Conservation (phyloP, 2,113 vertebrate genomes). For the Sterna hirundo region DNA sequence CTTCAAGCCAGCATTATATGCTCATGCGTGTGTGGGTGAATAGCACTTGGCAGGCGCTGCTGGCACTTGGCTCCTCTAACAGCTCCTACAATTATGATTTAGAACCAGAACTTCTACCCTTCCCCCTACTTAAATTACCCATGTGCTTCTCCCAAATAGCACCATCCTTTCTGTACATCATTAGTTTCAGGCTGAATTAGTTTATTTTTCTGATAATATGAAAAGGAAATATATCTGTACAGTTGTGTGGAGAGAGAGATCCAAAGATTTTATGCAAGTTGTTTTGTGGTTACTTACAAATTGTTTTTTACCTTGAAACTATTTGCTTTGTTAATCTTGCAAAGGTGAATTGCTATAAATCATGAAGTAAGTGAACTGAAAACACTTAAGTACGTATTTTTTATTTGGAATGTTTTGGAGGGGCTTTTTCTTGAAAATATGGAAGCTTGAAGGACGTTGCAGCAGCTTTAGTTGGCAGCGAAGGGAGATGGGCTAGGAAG, state of each 20-base stretch:
- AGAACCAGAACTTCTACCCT: background rate
- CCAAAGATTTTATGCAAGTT: background rate
- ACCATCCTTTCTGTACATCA: background rate
- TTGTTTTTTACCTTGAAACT: background rate
- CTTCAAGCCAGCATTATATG: background rate
- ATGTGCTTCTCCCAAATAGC: background rate
- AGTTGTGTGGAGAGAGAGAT: background rate
- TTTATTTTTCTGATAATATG: background rate
- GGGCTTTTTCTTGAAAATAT: background rate
- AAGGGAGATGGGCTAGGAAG: background rate
- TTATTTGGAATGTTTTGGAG: background rate
- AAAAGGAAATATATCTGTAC: background rate
- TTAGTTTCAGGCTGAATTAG: background rate
- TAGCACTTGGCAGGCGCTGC: constrained; percentile 9
- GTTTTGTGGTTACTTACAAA: background rate
- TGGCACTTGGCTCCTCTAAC: background rate
- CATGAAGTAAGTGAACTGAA: background rate
- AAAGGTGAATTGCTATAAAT: background rate
- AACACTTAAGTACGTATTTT: background rate
- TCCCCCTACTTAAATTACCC: background rate
- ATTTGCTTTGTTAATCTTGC: background rate
- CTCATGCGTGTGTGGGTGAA: background rate
- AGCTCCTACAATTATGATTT: background rate
- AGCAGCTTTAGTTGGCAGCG: background rate
- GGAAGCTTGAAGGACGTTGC: background rate